A percentile compares a stretch with the other conserved stretches of the same genome.
Evolutionary conservation across 23 tunicate species (phyloP).

Genomic region (Botrylloides violaceus): DNA sequence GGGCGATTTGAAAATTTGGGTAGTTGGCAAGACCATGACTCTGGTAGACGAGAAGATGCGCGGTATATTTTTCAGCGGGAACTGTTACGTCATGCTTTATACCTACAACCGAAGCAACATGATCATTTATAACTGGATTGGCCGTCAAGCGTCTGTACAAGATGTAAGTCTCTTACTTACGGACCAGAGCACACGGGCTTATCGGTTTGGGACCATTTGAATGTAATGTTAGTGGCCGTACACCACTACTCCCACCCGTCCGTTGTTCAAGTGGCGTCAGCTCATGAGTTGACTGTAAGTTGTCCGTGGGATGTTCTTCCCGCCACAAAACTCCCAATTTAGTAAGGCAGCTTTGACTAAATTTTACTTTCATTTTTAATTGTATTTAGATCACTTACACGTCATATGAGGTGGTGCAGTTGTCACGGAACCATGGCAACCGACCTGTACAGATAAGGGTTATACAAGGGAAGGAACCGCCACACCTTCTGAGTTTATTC

Average conservation of each 20-base stretch:
- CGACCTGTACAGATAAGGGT: constrained; percentile 81
- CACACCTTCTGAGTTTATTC: constrained; percentile 79
- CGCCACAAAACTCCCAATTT: neutral
- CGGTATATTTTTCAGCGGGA: constrained; percentile 67
- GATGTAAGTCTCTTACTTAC: constrained; percentile 67
- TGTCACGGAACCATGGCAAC: constrained; percentile 52
- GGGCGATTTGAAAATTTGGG: constrained; percentile 66
- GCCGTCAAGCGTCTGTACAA: constrained; percentile 60
- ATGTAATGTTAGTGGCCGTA: too few species aligned
- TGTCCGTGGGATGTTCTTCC: neutral
- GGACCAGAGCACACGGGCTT: too few species aligned
- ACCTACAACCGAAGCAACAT: constrained; percentile 45
- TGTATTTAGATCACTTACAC: constrained; percentile 50
- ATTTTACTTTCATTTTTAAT: too few species aligned
- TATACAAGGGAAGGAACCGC: constrained; percentile 96
- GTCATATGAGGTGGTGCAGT: constrained; percentile 49
- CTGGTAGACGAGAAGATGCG: constrained; percentile 36
- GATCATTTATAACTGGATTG: constrained; percentile 92
- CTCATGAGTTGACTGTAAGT: neutral
- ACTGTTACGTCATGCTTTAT: constrained; percentile 78
- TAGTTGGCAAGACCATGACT: constrained; percentile 47
- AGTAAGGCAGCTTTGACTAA: too few species aligned
- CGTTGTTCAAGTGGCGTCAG: too few species aligned
- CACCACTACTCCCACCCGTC: too few species aligned
- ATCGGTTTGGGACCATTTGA: too few species aligned